A percentile compares a stretch with the other conserved stretches of the same genome.
These are phyloP conservation scores for Tenthredo distinguenda DNA, from an alignment of 2,888 invertebrate species.

Conservation along the genomic window DNA sequence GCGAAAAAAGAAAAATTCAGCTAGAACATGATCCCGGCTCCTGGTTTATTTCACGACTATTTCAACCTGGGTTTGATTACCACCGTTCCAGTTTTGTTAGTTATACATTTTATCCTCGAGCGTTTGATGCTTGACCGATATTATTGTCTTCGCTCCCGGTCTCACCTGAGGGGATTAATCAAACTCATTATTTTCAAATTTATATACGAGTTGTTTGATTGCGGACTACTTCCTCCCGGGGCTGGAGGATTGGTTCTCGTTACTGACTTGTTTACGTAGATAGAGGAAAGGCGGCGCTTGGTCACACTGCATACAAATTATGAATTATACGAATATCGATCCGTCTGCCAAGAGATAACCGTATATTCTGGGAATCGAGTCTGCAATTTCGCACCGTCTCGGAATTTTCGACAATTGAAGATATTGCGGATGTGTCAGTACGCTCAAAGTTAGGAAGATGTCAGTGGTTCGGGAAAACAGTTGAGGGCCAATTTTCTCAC, in stretches of 20 bases:
- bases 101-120: neutral
- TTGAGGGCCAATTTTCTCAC: slow-evolving; percentile 37
- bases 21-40: neutral
- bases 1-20: neutral
- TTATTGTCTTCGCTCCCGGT: neutral
- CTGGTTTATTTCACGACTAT: neutral
- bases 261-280: slow-evolving; percentile 54
- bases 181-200: slow-evolving; percentile 64
- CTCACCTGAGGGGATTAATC: slow-evolving; percentile 60
- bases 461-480: slow-evolving; percentile 32
- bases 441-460: slow-evolving; percentile 25
- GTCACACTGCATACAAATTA: slow-evolving; percentile 77
- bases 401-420: slow-evolving; percentile 5
- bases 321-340: slow-evolving; percentile 76
- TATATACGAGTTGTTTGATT: slow-evolving; percentile 42
- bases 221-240: slow-evolving; percentile 34
- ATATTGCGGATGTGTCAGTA: slow-evolving; percentile 1
- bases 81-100: neutral
- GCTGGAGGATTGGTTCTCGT: slow-evolving; percentile 56
- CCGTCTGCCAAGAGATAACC: slow-evolving; percentile 60
- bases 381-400: neutral
- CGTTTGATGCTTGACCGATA: slow-evolving; percentile 6
- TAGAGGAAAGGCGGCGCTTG: slow-evolving; percentile 60
- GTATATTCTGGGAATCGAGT: neutral
- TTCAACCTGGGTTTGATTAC: neutral